Base-by-base conservation (phyloP, 2,113 vertebrate genomes). In the Onychostruthus taczanowskii region DNA sequence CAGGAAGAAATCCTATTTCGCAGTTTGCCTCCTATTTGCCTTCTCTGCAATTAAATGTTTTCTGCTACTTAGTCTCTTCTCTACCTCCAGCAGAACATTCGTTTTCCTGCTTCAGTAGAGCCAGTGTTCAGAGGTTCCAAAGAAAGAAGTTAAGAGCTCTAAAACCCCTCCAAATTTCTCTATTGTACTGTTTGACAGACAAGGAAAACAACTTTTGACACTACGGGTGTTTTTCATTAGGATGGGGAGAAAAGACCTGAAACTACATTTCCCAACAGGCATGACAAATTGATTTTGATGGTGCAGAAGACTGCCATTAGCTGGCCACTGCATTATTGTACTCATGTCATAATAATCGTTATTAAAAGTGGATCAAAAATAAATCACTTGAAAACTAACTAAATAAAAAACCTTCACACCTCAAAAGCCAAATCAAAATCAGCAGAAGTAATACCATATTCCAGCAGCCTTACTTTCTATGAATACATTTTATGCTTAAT, bases 141-240 rank as follows among this genome's bases (percentile, higher is more conserved):
- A 90, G 83, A 72, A 82, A 67, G 52, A 87, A 95, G 55, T 56
- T 93, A 96, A 95, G 70, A 94, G 83, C 64, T 80, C 27, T 66
- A 74, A 53, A 86, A 67, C 19, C 85, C 35, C 88, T 78, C 50
- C 26, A 79, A 24, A 88, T 75, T 76, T 81, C 90, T 86, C 75
- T 89, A 63, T 31, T 72, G 88, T 93, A 95, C 91, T 95, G 3
- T 96, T 87, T 94, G 47, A n/a, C 15, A 73, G 10, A 53, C 3
- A 70, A 44, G 37, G 63, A 61, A 74, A 90, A 74, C 72, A 91
- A 72, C 37, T 53, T 91, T 77, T 49, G 64, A 94, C 72, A 46
- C 46, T 31, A 30, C 3, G 13, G 74, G 43, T 47, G 30, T 17
- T 79, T 78, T 84, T 30, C 63, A 52, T 33, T 61, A 69, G 24